Base-by-base conservation (phyloP, 1,140 invertebrate species). In the Caerostris darwini region DNA sequence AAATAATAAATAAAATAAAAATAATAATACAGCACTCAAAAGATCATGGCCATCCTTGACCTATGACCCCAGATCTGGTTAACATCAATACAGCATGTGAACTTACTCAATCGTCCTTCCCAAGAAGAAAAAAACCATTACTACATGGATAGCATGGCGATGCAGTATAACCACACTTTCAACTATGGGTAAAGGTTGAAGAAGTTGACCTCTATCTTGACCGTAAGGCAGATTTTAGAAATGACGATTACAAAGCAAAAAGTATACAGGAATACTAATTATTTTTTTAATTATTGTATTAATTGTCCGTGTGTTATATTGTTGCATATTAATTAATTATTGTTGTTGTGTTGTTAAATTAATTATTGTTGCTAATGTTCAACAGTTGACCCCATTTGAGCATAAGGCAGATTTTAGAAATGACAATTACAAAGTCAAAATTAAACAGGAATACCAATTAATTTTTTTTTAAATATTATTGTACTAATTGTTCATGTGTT, bases 11-110 rank as follows among this genome's bases (percentile, higher is more conserved):
- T 34, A 34, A 34, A 34, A 34, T 34, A 34, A 34, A 1, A 34
- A 34, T 34, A 34, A 34, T 34, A 34, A 34, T 34, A 34, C 34
- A 34, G 34, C 34, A 34, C 61, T 4, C 17, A 67, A 67, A 17
- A 67, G 61, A n/a, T 14, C 61, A n/a, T 77, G 17, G 57, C 82
- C 82, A 54, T 8, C 82, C 82, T 85, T 85, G 82, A 85, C 82
- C 57, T 85, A 7, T 58, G n/a, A n/a, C 17, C 57, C n/a, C 17
- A 19, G 82, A 17, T 57, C 82, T 56, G 10, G 7, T 58, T 58
- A 19, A 85, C 19, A 17, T 85, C 54, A 2, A 3, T 58, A 34
- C 34, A 8, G 7, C 54, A 58, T 85, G 54, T 57, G 54, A 57
- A 85, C 12, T 53, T 50, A 50, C 61, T 67, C 34, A 53, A 5